Base-by-base conservation (phyloP, 2,797 vertebrate genomes). In the Malacoraja senta region DNA sequence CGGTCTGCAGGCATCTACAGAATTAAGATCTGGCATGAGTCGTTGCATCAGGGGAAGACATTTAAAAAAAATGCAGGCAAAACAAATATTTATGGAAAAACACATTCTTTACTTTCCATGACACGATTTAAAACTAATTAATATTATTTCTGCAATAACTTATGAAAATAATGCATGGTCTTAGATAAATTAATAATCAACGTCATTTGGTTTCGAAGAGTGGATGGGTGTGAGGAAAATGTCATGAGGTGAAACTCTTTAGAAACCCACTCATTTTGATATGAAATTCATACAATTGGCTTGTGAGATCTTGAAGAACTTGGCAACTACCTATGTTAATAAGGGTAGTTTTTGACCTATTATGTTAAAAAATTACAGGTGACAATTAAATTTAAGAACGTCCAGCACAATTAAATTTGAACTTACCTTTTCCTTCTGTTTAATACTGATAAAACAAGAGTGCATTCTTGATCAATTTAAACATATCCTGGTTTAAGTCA, bases 361-460 rank as follows among this genome's bases (percentile, higher is more conserved):
- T 44, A 15, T 13, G 32, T 35, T 6, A 53, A 53, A 8, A 13
- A 68, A 88, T 26, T 74, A 32, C 7, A 24, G 38, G 19, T 58
- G 2, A 61, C 29, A 21, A 24, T 74, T 74, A 74, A 74, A 74
- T 74, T 24, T 74, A 26, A 19, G 24, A 74, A 74, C 7, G 4
- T 24, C 71, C 21, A 26, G 26, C 21, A 21, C 7, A 24, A 21
- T 74, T 74, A 74, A 21, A 74, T 74, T 21, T 74, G 21, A 74
- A 74, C 24, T 74, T 76, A 6, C 44, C 90, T n/a, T 58, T 29
- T 26, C 15, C 44, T 53, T 58, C 8, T 74, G 68, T 21, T 92
- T 76, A 53, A 92, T 76, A 29, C 13, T 53, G 24, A 76, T 53
- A 76, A 92, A 92, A 92, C 90, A 92, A 92, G 90, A 92, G 90